Evolutionary conservation across 2,888 invertebrate species (phyloP).

Genomic region (Megamerina dolium): DNA sequence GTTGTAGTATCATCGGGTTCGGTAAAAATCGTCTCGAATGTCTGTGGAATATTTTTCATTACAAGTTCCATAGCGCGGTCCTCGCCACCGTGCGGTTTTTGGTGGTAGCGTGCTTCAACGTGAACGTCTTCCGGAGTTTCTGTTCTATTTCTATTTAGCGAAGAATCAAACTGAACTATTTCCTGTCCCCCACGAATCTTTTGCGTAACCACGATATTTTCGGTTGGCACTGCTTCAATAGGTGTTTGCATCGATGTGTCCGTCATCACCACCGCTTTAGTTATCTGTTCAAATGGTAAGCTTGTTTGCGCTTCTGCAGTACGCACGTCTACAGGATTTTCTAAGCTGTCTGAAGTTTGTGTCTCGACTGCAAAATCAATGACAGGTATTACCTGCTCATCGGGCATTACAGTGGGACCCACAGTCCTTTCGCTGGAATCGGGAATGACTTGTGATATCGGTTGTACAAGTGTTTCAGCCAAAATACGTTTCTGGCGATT

Average conservation of each 20-base stretch:
- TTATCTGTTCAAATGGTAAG: constrained; percentile 38
- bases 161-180: constrained; percentile 66
- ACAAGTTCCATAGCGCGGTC: constrained; percentile 63
- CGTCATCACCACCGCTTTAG: constrained; percentile 29
- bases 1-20: constrained; percentile 80
- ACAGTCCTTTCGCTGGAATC: constrained; percentile 52
- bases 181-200: constrained; percentile 58
- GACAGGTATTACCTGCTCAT: constrained; percentile 56
- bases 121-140: constrained; percentile 58
- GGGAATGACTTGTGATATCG: constrained; percentile 15
- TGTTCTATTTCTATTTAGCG: constrained; percentile 53
- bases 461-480: constrained; percentile 33
- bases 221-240: constrained; percentile 51
- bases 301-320: constrained; percentile 58
- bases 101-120: constrained; percentile 68
- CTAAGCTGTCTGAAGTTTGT: constrained; percentile 60
- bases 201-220: constrained; percentile 63
- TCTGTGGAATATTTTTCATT: constrained; percentile 64
- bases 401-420: constrained; percentile 62
- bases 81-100: constrained; percentile 51
- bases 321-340: constrained; percentile 45
- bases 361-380: constrained; percentile 54
- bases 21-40: constrained; percentile 74
- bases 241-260: constrained; percentile 44
- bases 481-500: constrained; percentile 33